Base-by-base conservation (phyloP, 2,888 invertebrate species). In the Acrobasis repandana region DNA sequence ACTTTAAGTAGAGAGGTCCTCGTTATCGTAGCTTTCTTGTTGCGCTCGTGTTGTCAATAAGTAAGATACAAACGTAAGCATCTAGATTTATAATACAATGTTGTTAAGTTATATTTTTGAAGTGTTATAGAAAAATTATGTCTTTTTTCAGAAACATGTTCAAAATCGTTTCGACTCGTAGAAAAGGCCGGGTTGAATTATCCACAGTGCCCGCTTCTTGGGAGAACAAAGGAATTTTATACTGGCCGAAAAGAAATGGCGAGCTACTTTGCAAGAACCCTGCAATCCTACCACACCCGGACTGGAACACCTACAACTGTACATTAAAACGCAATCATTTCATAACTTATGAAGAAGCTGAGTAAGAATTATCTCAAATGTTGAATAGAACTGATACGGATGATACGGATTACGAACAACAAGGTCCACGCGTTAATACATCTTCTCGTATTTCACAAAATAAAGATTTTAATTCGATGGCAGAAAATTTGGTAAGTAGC, bases 101-200 rank as follows among this genome's bases (percentile, higher is more conserved):
- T 36, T 36, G 36, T 9, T 36, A 36, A 36, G 36, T 36, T 36
- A 36, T 36, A 36, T 49, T 49, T 49, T 49, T 49, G 49, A 49
- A 49, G 49, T 49, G 49, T 49, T 49, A 49, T 49, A 49, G 49
- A 49, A 49, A 49, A 49, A 49, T 49, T 20, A 49, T 49, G 46
- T 58, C 15, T 46, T 59, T 59, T 51, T 59, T 51, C 59, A 59
- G 59, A 59, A 51, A 59, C 59, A 59, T 51, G 59, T 59, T 59
- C 51, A 50, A 59, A 59, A 59, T 59, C 48, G 51, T 51, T 51
- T 51, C 59, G 34, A 51, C 59, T 59, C 51, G 59, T 59, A 59
- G 49, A 36, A 59, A 59, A 59, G 33, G 59, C 59, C 59, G 59
- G 59, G 59, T 59, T 59, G 59, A 59, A 59, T 59, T 59, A 59